Conservation (phyloP, 2,797 vertebrate genomes). For the Parotocinclus haroldoi region DNA sequence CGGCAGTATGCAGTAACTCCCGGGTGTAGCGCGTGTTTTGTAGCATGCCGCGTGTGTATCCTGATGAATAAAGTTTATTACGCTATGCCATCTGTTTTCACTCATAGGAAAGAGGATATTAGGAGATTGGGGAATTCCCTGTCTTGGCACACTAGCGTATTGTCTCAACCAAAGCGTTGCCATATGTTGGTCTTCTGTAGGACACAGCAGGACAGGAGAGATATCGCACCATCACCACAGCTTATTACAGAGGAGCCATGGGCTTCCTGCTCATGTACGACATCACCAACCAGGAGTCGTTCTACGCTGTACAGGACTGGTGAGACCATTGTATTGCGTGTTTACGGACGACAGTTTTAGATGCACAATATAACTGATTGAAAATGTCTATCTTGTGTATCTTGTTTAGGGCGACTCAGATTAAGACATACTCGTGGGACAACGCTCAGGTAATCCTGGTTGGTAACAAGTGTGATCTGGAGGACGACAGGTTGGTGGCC, state of each 20-base stretch:
- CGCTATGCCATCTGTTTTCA: too few relatives aligned
- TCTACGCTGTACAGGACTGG: constrained; percentile 87
- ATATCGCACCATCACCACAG: constrained; percentile 89
- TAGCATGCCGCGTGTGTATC: too few relatives aligned
- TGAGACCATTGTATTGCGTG: constrained; percentile 53
- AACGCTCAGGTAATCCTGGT: constrained; percentile 87
- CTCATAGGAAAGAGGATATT: too few relatives aligned
- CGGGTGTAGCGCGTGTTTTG: too few relatives aligned
- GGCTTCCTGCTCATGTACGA: constrained; percentile 91
- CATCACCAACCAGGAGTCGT: constrained; percentile 85
- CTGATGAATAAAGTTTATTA: too few relatives aligned
- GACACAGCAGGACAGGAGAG: constrained; percentile 91
- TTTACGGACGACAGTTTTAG: not conserved
- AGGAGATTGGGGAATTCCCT: too few relatives aligned
- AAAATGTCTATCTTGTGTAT: not conserved
- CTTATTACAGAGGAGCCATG: constrained; percentile 91
- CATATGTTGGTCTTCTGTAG: constrained; percentile 55
- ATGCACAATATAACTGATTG: too few relatives aligned
- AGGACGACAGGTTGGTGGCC: constrained; percentile 82
- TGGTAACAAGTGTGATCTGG: constrained; percentile 87
- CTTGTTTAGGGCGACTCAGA: constrained; percentile 83
- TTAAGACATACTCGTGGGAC: constrained; percentile 93
- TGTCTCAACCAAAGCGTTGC: too few relatives aligned
- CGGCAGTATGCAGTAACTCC: too few relatives aligned
- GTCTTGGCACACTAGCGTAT: too few relatives aligned